phyloP scores from a whole-genome alignment of 2,113 vertebrate genomes.

The Lynx canadensis region DNA sequence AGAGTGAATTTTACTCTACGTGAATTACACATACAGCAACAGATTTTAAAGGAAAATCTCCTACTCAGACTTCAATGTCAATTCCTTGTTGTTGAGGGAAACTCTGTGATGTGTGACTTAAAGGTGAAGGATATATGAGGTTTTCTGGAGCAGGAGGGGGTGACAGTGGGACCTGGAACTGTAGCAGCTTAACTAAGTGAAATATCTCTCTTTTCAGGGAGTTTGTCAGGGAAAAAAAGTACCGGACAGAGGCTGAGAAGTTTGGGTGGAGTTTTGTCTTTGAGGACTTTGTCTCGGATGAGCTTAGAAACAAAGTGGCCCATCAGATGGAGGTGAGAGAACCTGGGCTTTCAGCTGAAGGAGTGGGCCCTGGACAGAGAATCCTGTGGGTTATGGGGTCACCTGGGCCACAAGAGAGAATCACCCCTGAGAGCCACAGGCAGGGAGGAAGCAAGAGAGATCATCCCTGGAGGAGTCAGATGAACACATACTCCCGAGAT shows the following conservation, averaged over 20 bases:
- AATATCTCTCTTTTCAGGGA: conserved; percentile 86
- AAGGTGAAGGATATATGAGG: neutral
- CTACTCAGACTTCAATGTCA: neutral
- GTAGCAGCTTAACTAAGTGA: neutral
- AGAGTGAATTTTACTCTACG: neutral
- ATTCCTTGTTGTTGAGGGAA: neutral
- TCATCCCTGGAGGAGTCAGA: neutral
- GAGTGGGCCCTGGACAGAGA: neutral
- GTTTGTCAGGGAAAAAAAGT: conserved; percentile 93
- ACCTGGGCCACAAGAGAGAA: neutral
- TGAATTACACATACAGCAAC: neutral
- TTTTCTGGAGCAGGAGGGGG: neutral
- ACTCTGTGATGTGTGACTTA: neutral
- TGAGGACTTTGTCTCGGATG: conserved; percentile 94
- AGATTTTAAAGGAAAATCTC: neutral
- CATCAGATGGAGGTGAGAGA: conserved; percentile 91
- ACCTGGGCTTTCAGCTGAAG: neutral
- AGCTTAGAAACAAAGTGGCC: conserved; percentile 92
- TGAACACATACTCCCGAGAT: neutral
- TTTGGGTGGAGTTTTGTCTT: conserved; percentile 99
- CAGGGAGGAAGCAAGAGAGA: neutral
- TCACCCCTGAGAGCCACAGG: neutral
- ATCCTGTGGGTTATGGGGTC: neutral
- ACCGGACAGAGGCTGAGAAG: conserved; percentile 94
- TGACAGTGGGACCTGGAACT: neutral